phyloP scores from a whole-genome alignment of 2,888 invertebrate genomes.

The Macrophya annulata region DNA sequence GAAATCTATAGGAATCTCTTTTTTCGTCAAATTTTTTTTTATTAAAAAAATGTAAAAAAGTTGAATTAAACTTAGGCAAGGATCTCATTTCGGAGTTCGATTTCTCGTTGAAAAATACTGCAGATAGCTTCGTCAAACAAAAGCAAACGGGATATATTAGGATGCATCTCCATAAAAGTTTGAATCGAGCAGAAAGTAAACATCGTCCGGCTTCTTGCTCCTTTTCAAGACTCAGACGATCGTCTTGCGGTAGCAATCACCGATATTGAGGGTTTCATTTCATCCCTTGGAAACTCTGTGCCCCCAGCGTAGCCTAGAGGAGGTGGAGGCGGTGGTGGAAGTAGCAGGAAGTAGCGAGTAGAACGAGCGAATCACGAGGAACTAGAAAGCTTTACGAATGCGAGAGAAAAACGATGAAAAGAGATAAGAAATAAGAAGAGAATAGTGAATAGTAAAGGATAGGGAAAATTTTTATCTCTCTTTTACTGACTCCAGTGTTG shows the following conservation, averaged over 20 bases:
- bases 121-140: slow-evolving; percentile 78
- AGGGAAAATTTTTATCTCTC: slow-evolving; percentile 60
- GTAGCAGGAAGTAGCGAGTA: slow-evolving; percentile 32
- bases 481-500: slow-evolving; percentile 60
- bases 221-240: slow-evolving; percentile 70
- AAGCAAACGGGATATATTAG: slow-evolving; percentile 79
- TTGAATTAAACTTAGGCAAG: neutral
- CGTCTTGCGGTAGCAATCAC: slow-evolving; percentile 79
- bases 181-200: slow-evolving; percentile 76
- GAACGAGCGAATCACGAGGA: slow-evolving; percentile 41
- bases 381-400: slow-evolving; percentile 55
- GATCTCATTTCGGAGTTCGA: slow-evolving; percentile 35
- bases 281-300: slow-evolving; percentile 67
- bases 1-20: neutral
- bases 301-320: slow-evolving; percentile 35
- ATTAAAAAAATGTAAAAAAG: neutral
- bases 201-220: slow-evolving; percentile 67
- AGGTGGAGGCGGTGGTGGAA: slow-evolving; percentile 49
- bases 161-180: slow-evolving; percentile 80
- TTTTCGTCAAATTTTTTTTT: neutral
- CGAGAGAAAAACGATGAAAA: slow-evolving; percentile 56
- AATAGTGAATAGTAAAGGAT: slow-evolving; percentile 20
- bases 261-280: slow-evolving; percentile 79
- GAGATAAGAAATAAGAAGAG: slow-evolving; percentile 41
- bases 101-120: slow-evolving; percentile 19